Conservation (phyloP, 2,113 vertebrate genomes). For the Apus apus region DNA sequence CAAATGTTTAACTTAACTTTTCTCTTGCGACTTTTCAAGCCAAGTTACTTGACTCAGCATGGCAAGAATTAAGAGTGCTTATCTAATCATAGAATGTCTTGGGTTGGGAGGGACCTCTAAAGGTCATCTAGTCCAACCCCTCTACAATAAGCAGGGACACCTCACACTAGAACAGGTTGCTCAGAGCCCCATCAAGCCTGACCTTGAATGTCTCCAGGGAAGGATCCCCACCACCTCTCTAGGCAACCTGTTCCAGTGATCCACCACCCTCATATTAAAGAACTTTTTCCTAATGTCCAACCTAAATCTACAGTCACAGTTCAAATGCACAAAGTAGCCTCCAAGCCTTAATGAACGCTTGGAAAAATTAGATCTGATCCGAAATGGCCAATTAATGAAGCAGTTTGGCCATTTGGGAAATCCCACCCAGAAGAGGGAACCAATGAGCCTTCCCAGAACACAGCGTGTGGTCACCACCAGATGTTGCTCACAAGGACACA, state of each 20-base stretch:
- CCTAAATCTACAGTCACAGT: neutral
- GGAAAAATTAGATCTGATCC: neutral
- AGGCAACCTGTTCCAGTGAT: too few species aligned
- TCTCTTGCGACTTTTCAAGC: neutral
- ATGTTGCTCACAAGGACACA: neutral
- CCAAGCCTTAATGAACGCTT: neutral
- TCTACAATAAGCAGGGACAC: too few species aligned
- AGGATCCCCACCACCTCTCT: too few species aligned
- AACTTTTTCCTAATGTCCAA: too few species aligned
- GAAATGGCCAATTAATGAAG: rapidly evolving
- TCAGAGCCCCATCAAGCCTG: too few species aligned
- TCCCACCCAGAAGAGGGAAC: neutral
- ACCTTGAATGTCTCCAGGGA: too few species aligned
- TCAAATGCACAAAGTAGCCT: neutral
- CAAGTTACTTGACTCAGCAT: neutral
- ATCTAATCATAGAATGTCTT: too few species aligned
- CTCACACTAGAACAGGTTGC: too few species aligned
- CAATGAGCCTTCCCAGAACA: neutral
- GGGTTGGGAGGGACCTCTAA: too few species aligned
- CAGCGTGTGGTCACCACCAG: rapidly evolving
- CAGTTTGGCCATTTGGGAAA: neutral
- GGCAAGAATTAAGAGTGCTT: neutral
- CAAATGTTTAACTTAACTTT: rapidly evolving
- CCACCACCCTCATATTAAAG: too few species aligned
- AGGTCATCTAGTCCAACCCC: too few species aligned